These are phyloP conservation scores for Hemithea aestivaria DNA, from an alignment of 2,888 invertebrate species.

Conservation along the genomic window DNA sequence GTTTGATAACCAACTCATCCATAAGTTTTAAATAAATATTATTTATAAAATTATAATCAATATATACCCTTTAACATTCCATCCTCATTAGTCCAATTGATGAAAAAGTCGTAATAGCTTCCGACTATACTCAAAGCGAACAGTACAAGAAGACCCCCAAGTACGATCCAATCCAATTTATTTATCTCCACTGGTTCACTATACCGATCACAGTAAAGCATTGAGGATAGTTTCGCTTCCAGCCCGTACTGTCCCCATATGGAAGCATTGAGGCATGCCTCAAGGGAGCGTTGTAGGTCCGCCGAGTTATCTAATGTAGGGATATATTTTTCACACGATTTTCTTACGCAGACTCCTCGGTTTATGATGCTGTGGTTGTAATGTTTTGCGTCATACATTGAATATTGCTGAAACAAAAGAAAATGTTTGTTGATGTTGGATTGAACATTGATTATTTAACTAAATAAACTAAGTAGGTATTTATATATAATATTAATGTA, in stretches of 20 bases:
- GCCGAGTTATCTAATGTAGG: background rate
- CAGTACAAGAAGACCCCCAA: background rate
- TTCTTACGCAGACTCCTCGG: slow-evolving; percentile 10
- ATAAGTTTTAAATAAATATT: no score
- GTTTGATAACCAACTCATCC: no score
- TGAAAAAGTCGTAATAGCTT: slow-evolving; percentile 4
- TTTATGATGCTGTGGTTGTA: slow-evolving; percentile 10
- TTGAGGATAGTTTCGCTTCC: slow-evolving; percentile 4
- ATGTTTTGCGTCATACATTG: slow-evolving; percentile 8
- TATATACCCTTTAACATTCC: no score
- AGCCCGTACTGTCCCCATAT: slow-evolving; percentile 7
- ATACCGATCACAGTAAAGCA: background rate
- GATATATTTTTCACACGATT: slow-evolving; percentile 2
- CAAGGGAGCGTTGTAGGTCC: slow-evolving; percentile 2
- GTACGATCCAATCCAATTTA: slow-evolving; percentile 1
- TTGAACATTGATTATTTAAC: no score
- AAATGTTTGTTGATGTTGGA: no score
- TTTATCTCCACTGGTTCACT: background rate
- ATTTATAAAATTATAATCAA: no score
- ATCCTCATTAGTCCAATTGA: background rate
- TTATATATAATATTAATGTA: no score
- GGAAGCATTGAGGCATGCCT: slow-evolving; percentile 10
- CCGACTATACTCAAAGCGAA: slow-evolving; percentile 6
- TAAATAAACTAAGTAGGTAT: no score
- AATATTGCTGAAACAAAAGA: slow-evolving; percentile 17